phyloP scores from a whole-genome alignment of 2,888 invertebrate genomes.

The Scaptomyza reducta region DNA sequence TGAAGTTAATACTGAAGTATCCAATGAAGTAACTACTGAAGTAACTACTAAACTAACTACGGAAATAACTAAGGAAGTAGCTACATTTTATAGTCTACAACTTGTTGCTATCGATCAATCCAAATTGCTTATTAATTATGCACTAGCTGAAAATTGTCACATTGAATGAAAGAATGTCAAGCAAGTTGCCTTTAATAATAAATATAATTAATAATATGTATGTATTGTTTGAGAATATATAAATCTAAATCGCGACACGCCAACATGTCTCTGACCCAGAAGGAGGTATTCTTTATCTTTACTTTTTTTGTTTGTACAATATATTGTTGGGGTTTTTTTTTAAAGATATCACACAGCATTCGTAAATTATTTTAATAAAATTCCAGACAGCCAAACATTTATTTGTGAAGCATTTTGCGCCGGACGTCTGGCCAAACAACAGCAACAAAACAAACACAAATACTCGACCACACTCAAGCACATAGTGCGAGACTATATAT shows the following conservation, averaged over 20 bases:
- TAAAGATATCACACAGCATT: conserved; percentile 30
- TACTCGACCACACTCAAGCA: conserved; percentile 1
- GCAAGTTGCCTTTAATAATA: conserved; percentile 57
- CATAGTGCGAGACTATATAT: neutral
- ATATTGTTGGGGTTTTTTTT: neutral
- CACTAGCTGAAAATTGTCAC: conserved; percentile 49
- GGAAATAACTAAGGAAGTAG: neutral
- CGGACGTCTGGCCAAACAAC: conserved; percentile 37
- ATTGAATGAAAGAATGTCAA: conserved; percentile 66
- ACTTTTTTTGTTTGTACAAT: no score
- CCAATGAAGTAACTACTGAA: no score
- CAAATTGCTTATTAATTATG: conserved; percentile 20
- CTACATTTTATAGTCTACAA: neutral
- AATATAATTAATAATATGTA: conserved; percentile 38
- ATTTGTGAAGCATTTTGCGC: conserved; percentile 4
- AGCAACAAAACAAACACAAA: conserved; percentile 10
- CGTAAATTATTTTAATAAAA: conserved; percentile 67
- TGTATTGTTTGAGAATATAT: conserved; percentile 31
- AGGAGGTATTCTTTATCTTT: neutral
- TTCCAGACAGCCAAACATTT: conserved; percentile 67
- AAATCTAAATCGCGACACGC: conserved; percentile 44
- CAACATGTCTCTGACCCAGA: conserved; percentile 10
- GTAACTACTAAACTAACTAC: no score
- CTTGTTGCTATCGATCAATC: conserved; percentile 33
- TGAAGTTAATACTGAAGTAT: no score